phyloP scores from a whole-genome alignment of 2,888 invertebrate species.

The Caenorhabditis doughertyi region DNA sequence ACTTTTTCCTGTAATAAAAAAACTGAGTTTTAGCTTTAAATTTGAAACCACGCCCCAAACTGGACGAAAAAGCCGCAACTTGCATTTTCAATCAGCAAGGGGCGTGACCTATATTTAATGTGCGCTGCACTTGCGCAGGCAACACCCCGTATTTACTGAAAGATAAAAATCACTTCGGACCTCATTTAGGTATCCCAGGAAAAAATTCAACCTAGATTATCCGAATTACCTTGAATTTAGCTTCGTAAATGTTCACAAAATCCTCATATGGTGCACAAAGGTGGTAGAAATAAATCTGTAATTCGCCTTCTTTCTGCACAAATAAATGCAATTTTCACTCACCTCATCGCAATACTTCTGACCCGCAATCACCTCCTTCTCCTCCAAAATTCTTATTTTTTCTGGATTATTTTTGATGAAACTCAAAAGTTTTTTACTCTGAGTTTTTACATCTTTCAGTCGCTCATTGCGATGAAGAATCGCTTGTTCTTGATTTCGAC shows the following conservation, averaged over 20 bases:
- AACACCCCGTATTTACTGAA: too few species aligned
- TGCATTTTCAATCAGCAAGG: too few species aligned
- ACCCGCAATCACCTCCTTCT: background rate
- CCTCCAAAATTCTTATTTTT: background rate
- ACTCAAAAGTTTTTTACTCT: background rate
- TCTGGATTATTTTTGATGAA: background rate
- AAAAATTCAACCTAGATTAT: background rate
- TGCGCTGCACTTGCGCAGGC: too few species aligned
- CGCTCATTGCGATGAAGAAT: background rate
- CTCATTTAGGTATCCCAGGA: too few species aligned
- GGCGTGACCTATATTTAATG: too few species aligned
- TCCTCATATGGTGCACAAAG: background rate
- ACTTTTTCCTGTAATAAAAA: too few species aligned
- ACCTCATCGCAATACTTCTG: slow-evolving; percentile 12
- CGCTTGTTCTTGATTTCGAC: background rate
- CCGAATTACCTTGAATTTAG: background rate
- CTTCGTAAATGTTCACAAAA: background rate
- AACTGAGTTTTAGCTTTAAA: too few species aligned
- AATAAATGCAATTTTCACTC: too few species aligned
- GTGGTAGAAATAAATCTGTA: slow-evolving; percentile 1
- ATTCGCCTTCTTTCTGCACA: too few species aligned
- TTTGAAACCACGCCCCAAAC: too few species aligned
- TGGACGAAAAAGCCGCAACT: too few species aligned
- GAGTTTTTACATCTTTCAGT: background rate
- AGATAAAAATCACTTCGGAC: too few species aligned